A percentile compares a stretch with the other conserved stretches of the same genome.
phyloP scores from a whole-genome alignment of 2,113 vertebrate species.

The Lagopus leucura region DNA sequence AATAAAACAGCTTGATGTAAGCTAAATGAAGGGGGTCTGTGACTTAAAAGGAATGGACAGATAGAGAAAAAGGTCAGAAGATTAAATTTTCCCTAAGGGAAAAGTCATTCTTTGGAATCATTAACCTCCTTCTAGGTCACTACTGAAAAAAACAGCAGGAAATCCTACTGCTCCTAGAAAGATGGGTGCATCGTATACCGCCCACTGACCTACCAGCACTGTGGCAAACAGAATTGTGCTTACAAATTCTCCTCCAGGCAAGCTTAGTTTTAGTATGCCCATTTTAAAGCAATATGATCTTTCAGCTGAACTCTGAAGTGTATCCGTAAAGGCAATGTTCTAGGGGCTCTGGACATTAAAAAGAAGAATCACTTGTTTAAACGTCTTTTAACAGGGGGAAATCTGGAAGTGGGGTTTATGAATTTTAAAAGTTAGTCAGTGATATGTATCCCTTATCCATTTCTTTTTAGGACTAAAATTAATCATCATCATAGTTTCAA shows the following conservation, averaged over 20 bases:
- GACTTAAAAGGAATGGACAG: slow-evolving; percentile 83
- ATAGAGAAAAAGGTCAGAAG: slow-evolving; percentile 82
- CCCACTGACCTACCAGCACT: slow-evolving; percentile 69
- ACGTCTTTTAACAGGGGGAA: neutral
- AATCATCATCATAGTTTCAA: neutral
- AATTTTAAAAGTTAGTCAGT: neutral
- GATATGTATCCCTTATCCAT: neutral
- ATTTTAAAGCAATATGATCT: slow-evolving; percentile 73
- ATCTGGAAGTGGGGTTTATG: neutral
- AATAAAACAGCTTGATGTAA: slow-evolving; percentile 81
- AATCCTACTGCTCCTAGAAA: slow-evolving; percentile 72
- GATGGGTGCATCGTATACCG: slow-evolving; percentile 73
- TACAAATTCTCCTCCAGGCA: slow-evolving; percentile 67
- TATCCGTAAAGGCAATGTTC: slow-evolving; percentile 46
- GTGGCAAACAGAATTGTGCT: slow-evolving; percentile 46
- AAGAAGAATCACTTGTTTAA: slow-evolving; percentile 9
- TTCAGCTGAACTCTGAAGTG: slow-evolving; percentile 65
- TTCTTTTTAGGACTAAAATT: slow-evolving; percentile 14
- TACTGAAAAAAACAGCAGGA: slow-evolving; percentile 80
- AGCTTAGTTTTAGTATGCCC: slow-evolving; percentile 64
- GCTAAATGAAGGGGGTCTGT: slow-evolving; percentile 79
- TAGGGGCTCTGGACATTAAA: neutral
- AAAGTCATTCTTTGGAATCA: slow-evolving; percentile 82
- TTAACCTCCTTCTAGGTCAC: slow-evolving; percentile 84
- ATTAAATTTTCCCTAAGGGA: slow-evolving; percentile 83